Evolutionary conservation across 2,113 vertebrate species (phyloP).

Genomic region (Manacus vitellinus): DNA sequence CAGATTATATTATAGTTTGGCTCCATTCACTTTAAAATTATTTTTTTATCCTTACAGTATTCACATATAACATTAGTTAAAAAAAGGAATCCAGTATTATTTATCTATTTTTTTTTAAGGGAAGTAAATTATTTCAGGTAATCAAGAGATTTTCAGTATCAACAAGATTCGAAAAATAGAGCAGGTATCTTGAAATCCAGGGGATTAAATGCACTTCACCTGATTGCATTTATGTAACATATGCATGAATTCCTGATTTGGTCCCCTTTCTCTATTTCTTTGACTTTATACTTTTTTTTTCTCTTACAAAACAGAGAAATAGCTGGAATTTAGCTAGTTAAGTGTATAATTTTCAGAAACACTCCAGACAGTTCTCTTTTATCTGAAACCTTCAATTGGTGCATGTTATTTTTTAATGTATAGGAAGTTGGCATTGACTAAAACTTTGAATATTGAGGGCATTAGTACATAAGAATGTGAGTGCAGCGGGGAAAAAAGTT

Average conservation of each 20-base stretch:
- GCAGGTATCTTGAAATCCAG: slow-evolving; percentile 18
- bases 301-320: not conserved
- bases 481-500: not conserved
- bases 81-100: not conserved
- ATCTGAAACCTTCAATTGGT: not conserved
- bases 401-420: not conserved
- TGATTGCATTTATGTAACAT: slow-evolving; percentile 43
- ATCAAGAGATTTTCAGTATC: not conserved
- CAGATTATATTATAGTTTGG: not conserved
- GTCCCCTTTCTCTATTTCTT: not conserved
- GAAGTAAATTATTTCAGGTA: not conserved
- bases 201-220: slow-evolving; percentile 16
- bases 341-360: not conserved
- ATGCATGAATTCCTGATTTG: not conserved
- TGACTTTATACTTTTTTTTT: not conserved
- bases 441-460: not conserved
- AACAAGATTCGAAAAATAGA: slow-evolving; percentile 9
- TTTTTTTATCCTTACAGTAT: not conserved
- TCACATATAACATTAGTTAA: not conserved
- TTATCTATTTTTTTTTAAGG: not conserved
- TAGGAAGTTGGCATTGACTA: not conserved
- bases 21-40: not conserved
- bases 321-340: not conserved
- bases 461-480: not conserved
- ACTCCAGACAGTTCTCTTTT: not conserved